A percentile compares a stretch with the other conserved stretches of the same genome.
Evolutionary conservation across 2,888 invertebrate species (phyloP).

Genomic region (Boloria euphrosyne): DNA sequence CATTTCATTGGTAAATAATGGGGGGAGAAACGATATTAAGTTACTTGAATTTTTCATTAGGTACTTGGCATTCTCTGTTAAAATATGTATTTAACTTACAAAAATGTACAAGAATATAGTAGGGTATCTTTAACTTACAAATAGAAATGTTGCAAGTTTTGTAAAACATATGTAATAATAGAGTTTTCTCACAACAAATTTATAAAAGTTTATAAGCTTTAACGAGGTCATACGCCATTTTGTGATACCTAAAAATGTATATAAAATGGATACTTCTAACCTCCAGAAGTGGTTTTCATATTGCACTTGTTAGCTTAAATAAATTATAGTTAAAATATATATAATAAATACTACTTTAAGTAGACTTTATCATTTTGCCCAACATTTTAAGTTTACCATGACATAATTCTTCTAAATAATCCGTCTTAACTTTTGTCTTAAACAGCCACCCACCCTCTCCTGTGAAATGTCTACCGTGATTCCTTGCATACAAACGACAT

Average conservation of each 20-base stretch:
- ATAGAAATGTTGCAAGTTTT: too few relatives aligned
- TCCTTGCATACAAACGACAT: conserved; percentile 82
- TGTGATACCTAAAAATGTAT: too few relatives aligned
- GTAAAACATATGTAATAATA: too few relatives aligned
- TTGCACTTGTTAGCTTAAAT: too few relatives aligned
- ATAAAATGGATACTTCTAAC: too few relatives aligned
- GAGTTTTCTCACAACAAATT: too few relatives aligned
- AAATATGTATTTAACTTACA: background rate
- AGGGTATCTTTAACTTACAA: too few relatives aligned
- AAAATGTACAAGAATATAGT: too few relatives aligned
- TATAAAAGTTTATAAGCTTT: too few relatives aligned
- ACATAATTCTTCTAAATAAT: conserved; percentile 58
- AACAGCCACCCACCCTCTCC: conserved; percentile 53
- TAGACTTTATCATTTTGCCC: conserved; percentile 9
- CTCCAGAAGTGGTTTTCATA: too few relatives aligned
- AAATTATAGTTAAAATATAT: background rate
- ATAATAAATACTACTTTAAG: background rate
- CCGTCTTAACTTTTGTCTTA: conserved; percentile 70
- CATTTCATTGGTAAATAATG: conserved; percentile 25
- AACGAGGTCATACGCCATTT: too few relatives aligned
- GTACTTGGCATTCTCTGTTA: conserved; percentile 4
- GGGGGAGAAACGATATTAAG: conserved; percentile 11
- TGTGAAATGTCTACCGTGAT: conserved; percentile 82
- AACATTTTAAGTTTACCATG: conserved; percentile 28
- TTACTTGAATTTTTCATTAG: conserved; percentile 2